Base-by-base conservation (phyloP, 2,113 vertebrate genomes). In the Thomomys bottae region DNA sequence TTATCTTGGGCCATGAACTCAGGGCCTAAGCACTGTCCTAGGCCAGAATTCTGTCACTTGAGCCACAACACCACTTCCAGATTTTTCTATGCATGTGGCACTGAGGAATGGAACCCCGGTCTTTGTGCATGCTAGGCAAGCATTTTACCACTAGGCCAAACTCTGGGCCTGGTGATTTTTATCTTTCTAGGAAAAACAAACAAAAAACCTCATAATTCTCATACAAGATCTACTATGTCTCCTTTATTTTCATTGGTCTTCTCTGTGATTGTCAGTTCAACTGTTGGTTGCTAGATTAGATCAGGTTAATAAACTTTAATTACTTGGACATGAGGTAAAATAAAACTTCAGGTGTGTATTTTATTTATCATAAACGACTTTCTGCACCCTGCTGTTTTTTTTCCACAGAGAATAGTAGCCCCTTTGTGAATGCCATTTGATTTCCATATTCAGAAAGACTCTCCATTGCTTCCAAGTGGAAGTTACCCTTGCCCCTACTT, bases 241-340 rank as follows among this genome's bases (percentile, higher is more conserved):
- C 75, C 18, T 17, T 83, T 92, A 45, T 95, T 91, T 96, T 91
- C 68, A 82, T 94, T 88, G 66, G 3, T 26, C 7, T 92, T 63
- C 61, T 88, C 42, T 54, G 45, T 92, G 34, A 54, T 78, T 88
- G 28, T 76, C 64, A 89, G 30, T 81, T 34, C 42, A 92, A 1
- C 68, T 92, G 10, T 77, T 68, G 49, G 59, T 24, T 26, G 84
- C 49, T 63, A 91, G 68, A n/a, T 87, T 90, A n/a, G 80, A 87
- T 76, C 49, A 79, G 0, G 45, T 20, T 63, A 88, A 36, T 64
- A 84, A 63, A 80, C 6, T 84, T 88, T 34, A 67, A 45, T 83
- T 10, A 89, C 0, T 85, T 81, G 77, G 40, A 24, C 42, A 78
- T 87, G 73, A 63, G 34, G 21, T 89, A 40, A 83, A 90, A 59